phyloP scores from a whole-genome alignment of 2,797 vertebrate species.

The Tympanoctomys barrerae region DNA sequence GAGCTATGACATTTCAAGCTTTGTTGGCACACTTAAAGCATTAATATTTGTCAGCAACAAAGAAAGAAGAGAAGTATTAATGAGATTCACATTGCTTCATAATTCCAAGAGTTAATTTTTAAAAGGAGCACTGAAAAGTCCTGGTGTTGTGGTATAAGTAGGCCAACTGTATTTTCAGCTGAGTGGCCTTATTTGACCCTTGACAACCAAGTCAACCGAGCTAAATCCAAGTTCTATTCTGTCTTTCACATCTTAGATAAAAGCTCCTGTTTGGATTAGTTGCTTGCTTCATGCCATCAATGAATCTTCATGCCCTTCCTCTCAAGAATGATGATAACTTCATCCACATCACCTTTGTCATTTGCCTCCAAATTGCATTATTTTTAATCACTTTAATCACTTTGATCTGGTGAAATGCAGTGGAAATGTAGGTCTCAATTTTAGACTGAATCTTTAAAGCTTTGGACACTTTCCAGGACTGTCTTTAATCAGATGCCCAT shows the following conservation, averaged over 20 bases:
- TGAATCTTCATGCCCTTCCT: background rate
- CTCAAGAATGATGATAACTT: background rate
- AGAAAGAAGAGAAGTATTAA: slow-evolving; percentile 51
- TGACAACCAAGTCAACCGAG: background rate
- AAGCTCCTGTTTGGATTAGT: background rate
- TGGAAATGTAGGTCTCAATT: background rate
- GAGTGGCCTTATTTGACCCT: slow-evolving; percentile 19
- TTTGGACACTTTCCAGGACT: background rate
- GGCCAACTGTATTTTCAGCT: background rate
- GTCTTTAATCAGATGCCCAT: slow-evolving; percentile 10
- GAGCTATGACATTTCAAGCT: background rate
- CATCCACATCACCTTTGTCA: background rate
- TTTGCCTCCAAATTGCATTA: background rate
- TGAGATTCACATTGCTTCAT: background rate
- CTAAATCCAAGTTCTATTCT: background rate
- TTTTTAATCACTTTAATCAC: background rate
- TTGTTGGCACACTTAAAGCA: background rate
- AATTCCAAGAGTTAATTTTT: slow-evolving; percentile 3
- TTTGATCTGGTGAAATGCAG: slow-evolving; percentile 21
- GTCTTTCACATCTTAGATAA: background rate
- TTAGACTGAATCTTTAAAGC: background rate
- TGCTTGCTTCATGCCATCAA: background rate
- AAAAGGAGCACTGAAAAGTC: background rate
- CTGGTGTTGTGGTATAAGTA: background rate
- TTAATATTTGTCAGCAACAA: slow-evolving; percentile 37